Conservation (phyloP, 2,113 vertebrate genomes). For the Calyptomena viridis region DNA sequence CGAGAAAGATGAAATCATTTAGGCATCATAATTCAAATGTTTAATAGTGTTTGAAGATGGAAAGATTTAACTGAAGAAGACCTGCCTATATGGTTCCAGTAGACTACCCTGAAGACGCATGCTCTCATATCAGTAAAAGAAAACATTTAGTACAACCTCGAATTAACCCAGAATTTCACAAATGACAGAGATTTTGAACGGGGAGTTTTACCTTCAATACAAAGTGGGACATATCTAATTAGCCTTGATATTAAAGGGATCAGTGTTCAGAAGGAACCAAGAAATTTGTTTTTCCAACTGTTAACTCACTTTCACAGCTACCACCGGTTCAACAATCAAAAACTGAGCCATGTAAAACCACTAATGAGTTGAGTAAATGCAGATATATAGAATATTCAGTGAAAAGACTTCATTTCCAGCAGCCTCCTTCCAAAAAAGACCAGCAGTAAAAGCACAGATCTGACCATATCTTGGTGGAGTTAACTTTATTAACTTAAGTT, state of each 20-base stretch:
- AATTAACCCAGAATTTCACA: background rate
- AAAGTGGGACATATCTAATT: background rate
- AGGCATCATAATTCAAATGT: background rate
- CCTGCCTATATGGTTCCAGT: background rate
- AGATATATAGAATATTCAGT: background rate
- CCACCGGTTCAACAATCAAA: background rate
- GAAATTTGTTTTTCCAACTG: background rate
- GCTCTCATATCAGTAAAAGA: background rate
- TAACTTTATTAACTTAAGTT: background rate
- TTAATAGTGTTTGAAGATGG: background rate
- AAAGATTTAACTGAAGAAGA: background rate
- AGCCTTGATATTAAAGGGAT: background rate
- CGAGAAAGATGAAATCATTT: background rate
- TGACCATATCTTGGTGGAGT: background rate
- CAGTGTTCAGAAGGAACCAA: background rate
- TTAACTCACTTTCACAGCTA: background rate
- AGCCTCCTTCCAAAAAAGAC: background rate
- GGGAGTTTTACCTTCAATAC: background rate
- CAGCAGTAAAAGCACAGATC: background rate
- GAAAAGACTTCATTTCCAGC: background rate
- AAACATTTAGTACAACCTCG: background rate
- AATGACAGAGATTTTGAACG: background rate
- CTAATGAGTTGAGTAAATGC: background rate
- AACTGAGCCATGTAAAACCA: fast-evolving
- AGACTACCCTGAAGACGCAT: background rate